Base-by-base conservation (phyloP, 2,888 invertebrate species). In the Tethea ocularis region DNA sequence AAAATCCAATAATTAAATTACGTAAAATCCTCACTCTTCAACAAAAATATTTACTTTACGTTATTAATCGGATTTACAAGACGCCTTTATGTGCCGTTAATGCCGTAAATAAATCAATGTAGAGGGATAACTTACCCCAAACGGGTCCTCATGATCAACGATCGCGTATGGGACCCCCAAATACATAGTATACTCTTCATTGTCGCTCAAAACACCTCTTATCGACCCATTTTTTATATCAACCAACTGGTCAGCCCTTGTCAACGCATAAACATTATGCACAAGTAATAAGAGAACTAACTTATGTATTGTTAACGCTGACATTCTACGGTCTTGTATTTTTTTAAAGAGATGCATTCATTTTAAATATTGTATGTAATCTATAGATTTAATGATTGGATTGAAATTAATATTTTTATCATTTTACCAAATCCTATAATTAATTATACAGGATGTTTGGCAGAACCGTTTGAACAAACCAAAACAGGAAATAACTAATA, bases 101-200 rank as follows among this genome's bases (percentile, higher is more conserved):
- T n/a, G n/a, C n/a, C n/a, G n/a, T n/a, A n/a, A n/a, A n/a, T 6
- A 2, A 15, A 6, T 15, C 7, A 29, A 29, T n/a, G n/a, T n/a
- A n/a, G n/a, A 36, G 15, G 1, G 5, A 6, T 6, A 3, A 46
- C 46, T 68, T 58, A 75, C 75, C 59, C 72, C 75, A 59, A 80
- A 67, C 63, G 72, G 67, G 68, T 74, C 70, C 0, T 29, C 54
- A 38, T 53, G 62, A 38, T 73, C 61, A 3, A 75, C 63, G 7
- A 60, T 59, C n/a, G 72, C 78, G 60, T 73, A 79, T 7, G 78
- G 78, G 2, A 79, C 71, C 11, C 78, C 78, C 13, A 74, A 60
- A 38, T 73, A 79, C 53, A 66, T 66, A 1, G 65, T 61, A 38
- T 73, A 77, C 0, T 64, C 57, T 0, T 74, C 75, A 36, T 69